A percentile compares a stretch with the other conserved stretches of the same genome.
phyloP scores from a whole-genome alignment of 2,797 vertebrate genomes.

The Arnoldichthys spilopterus region DNA sequence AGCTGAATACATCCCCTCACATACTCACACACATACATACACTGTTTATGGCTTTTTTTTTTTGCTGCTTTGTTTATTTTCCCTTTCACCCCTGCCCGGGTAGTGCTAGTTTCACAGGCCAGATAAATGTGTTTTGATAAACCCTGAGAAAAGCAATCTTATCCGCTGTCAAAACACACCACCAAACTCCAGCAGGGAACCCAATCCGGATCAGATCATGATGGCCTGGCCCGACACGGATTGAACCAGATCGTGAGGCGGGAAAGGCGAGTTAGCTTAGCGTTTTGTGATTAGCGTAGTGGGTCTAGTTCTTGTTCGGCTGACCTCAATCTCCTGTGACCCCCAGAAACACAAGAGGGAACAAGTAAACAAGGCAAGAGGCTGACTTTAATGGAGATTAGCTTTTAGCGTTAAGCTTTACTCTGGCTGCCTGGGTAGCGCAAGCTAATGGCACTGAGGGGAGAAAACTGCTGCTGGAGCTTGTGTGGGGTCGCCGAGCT shows the following conservation, averaged over 20 bases:
- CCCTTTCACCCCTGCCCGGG: constrained; percentile 28
- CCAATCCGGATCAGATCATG: constrained; percentile 35
- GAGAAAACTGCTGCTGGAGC: not conserved
- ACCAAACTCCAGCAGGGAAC: constrained; percentile 37
- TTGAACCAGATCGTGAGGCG: constrained; percentile 15
- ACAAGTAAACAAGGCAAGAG: constrained; percentile 30
- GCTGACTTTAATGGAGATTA: constrained; percentile 37
- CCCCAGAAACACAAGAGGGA: constrained; percentile 11
- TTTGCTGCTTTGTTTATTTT: constrained; percentile 51
- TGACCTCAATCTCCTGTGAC: constrained; percentile 26
- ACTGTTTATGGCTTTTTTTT: constrained; percentile 23
- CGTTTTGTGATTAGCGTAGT: constrained; percentile 22
- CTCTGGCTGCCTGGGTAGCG: constrained; percentile 32
- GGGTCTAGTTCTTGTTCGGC: constrained; percentile 15
- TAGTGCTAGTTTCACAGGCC: constrained; percentile 42
- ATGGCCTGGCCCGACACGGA: constrained; percentile 24
- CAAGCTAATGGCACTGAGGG: constrained; percentile 20
- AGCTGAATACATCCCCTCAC: not conserved
- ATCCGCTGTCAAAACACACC: constrained; percentile 56
- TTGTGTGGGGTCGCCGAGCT: constrained; percentile 32
- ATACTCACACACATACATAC: not conserved
- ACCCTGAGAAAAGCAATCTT: constrained; percentile 52
- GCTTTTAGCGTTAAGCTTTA: constrained; percentile 34
- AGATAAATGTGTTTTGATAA: constrained; percentile 54
- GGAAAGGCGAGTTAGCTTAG: constrained; percentile 18